phyloP scores from a whole-genome alignment of 1,140 invertebrate genomes.

The Heliothis subflexa region DNA sequence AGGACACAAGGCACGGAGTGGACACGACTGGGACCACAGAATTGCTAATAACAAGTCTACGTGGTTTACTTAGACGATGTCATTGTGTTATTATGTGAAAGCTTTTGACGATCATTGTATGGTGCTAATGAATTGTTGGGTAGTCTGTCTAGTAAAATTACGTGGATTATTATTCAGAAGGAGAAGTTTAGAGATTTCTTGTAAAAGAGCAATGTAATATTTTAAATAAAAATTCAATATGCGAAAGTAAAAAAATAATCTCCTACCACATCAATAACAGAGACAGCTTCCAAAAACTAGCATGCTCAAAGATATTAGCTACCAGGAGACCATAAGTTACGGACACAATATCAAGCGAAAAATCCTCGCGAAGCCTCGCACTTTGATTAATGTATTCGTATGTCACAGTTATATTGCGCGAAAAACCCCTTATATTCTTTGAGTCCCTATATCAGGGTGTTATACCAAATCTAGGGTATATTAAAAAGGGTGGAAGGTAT shows the following conservation, averaged over 20 bases:
- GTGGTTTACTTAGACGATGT: slow-evolving; percentile 24
- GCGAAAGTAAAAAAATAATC: slow-evolving; percentile 35
- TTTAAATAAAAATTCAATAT: neutral
- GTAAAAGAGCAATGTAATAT: neutral
- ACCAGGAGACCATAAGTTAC: slow-evolving; percentile 77
- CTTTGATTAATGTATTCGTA: slow-evolving; percentile 80
- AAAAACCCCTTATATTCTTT: slow-evolving; percentile 69
- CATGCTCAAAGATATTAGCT: slow-evolving; percentile 62
- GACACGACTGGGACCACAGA: slow-evolving; percentile 27
- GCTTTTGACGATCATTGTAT: neutral
- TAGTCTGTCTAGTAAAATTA: neutral
- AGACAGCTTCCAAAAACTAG: slow-evolving; percentile 57
- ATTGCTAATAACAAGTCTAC: slow-evolving; percentile 37
- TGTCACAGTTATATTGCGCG: slow-evolving; percentile 78
- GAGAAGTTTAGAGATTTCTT: too few relatives aligned
- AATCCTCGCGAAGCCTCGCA: slow-evolving; percentile 60
- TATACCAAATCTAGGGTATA: slow-evolving; percentile 83
- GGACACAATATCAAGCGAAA: slow-evolving; percentile 75
- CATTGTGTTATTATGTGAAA: slow-evolving; percentile 8
- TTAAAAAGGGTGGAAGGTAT: slow-evolving; percentile 72
- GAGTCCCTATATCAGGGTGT: slow-evolving; percentile 70
- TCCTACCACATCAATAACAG: slow-evolving; percentile 40
- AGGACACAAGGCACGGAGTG: slow-evolving; percentile 1
- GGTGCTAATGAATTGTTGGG: neutral
- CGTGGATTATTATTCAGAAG: neutral